Percentiles rank a stretch among this genome's conserved stretches.
These are phyloP conservation scores for Paralichthys olivaceus DNA, from an alignment of 2,113 vertebrate species.

Conservation along the genomic window DNA sequence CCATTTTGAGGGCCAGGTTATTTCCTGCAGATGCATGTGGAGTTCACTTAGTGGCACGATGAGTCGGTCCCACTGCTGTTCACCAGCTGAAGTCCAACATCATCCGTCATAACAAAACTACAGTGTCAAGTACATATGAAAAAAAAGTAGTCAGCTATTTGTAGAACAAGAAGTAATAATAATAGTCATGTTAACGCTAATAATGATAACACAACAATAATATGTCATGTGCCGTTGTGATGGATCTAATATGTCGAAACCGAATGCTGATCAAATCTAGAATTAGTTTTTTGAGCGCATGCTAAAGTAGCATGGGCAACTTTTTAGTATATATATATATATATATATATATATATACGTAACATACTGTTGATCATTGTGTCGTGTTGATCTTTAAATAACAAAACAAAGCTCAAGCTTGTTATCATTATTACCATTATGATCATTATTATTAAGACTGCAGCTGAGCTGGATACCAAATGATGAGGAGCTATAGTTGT, in stretches of 20 bases:
- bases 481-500: conserved; percentile 28
- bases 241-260: conserved; percentile 25
- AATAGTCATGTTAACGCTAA: conserved; percentile 66
- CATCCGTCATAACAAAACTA: conserved; percentile 70
- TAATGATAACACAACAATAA: conserved; percentile 60
- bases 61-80: conserved; percentile 31
- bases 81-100: conserved; percentile 59
- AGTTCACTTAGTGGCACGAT: conserved; percentile 30
- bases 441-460: conserved; percentile 73
- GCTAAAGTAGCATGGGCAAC: conserved; percentile 50
- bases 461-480: conserved; percentile 47
- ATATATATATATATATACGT: too few species aligned
- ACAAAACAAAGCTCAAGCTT: conserved; percentile 13
- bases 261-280: conserved; percentile 30
- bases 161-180: conserved; percentile 71
- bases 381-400: conserved; percentile 12
- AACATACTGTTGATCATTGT: conserved; percentile 25
- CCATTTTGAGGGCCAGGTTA: conserved; percentile 54
- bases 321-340: too few species aligned
- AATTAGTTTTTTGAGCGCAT: conserved; percentile 17
- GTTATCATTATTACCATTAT: conserved; percentile 64
- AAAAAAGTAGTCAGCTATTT: conserved; percentile 58
- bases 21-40: conserved; percentile 52
- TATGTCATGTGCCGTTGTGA: conserved; percentile 15
- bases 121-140: conserved; percentile 77